Evolutionary conservation across 2,888 invertebrate genomes (phyloP).

Genomic region (Drepana falcataria): DNA sequence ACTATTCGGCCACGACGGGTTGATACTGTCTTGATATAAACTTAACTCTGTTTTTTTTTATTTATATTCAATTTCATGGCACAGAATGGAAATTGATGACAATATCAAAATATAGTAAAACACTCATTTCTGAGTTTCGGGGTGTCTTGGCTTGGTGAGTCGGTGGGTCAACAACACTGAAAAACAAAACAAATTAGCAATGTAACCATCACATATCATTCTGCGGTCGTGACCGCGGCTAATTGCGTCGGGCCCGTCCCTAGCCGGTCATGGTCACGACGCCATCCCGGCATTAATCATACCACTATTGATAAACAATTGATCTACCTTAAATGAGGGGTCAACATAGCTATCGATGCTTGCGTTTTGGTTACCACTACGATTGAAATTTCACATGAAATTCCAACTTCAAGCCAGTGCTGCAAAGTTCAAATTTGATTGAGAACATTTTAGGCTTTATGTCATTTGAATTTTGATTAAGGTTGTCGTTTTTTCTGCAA

Average conservation of each 20-base stretch:
- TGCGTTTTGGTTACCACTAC: constrained; percentile 30
- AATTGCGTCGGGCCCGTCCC: constrained; percentile 56
- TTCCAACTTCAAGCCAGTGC: constrained; percentile 12
- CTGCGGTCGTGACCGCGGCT: constrained; percentile 63
- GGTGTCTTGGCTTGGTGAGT: too few relatives aligned
- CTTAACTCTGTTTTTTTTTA: too few relatives aligned
- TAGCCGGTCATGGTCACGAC: constrained; percentile 55
- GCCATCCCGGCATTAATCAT: constrained; percentile 63
- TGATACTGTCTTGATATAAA: too few relatives aligned
- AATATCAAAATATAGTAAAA: too few relatives aligned
- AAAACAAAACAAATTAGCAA: constrained; percentile 55
- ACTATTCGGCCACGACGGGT: too few relatives aligned
- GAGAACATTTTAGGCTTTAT: constrained; percentile 12
- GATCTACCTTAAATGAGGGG: constrained; percentile 75
- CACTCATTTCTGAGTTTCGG: too few relatives aligned
- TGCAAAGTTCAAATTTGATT: constrained; percentile 14
- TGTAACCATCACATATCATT: constrained; percentile 67
- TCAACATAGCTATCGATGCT: constrained; percentile 46
- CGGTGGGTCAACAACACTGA: constrained; percentile 7
- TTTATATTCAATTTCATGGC: too few relatives aligned
- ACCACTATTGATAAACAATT: constrained; percentile 76
- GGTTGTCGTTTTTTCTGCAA: constrained; percentile 42
- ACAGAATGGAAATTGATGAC: too few relatives aligned
- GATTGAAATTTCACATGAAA: constrained; percentile 14
- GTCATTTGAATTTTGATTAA: constrained; percentile 20